Base-by-base conservation (phyloP, 1,140 invertebrate species). In the Leptoteleia sp. region DNA sequence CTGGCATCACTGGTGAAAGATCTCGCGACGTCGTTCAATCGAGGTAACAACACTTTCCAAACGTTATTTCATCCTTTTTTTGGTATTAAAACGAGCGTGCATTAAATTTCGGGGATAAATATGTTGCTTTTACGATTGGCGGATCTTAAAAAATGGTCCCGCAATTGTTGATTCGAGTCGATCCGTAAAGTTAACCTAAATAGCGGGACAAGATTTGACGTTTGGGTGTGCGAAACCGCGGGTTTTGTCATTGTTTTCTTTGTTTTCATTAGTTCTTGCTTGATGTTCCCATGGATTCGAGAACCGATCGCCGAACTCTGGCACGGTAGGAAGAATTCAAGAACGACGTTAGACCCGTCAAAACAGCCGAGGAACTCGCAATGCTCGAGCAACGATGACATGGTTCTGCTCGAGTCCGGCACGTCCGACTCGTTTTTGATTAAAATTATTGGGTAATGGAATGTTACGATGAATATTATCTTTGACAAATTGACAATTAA, bases 281-380 rank as follows among this genome's bases (percentile, higher is more conserved):
- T 87, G 77, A 90, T 90, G 87, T 84, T 89, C 76, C 85, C 87
- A 85, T 89, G 87, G 85, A 83, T 87, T 80, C 80, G 83, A 83
- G 84, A 85, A 37, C 85, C 88, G 73, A 81, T 89, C 47, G 72
- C 80, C 67, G 87, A 88, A 73, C 80, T 81, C 54, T 88, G 87
- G 85, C 82, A 88, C 80, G 88, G 81, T 72, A 88, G 85, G 79
- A 88, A 82, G 75, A 82, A 61, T 78, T 86, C 83, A 82, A 85
- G 81, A 73, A 72, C 80, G 43, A 43, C 71, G 71, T 82, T 81
- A 67, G 79, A 76, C 45, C 35, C 80, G 71, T 83, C 81, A 29
- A 73, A 47, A 43, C 59, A 81, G 52, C 55, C 76, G 33, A 65
- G 77, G 72, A 83, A 71, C 59, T 71, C 79, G 25, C 80, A 81